phyloP scores from a whole-genome alignment of 2,888 invertebrate genomes.

The Aporophyla lueneburgensis region DNA sequence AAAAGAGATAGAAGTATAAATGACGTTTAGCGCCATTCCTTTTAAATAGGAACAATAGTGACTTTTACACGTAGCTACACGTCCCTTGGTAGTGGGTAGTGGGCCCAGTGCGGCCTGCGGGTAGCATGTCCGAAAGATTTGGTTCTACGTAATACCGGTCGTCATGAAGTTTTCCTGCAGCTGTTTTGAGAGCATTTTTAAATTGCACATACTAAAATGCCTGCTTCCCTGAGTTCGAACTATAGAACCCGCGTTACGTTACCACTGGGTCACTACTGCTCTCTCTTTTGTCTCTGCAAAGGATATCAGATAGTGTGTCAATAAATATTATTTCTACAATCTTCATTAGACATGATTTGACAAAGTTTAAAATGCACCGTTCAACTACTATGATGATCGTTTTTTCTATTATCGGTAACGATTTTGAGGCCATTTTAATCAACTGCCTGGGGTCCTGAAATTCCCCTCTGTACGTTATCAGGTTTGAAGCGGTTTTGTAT shows the following conservation, averaged over 20 bases:
- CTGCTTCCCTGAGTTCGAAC: too few species aligned
- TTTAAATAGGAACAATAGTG: neutral
- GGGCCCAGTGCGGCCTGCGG: neutral
- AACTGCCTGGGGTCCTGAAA: slow-evolving; percentile 14
- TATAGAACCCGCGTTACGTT: too few species aligned
- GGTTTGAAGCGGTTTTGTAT: neutral
- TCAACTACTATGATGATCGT: neutral
- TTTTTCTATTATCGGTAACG: neutral
- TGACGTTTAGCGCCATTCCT: neutral
- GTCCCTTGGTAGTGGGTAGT: neutral
- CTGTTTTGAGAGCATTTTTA: neutral
- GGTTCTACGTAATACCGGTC: neutral
- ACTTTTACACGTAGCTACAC: neutral
- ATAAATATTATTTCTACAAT: neutral
- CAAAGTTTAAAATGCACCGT: slow-evolving; percentile 1
- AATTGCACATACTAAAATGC: too few species aligned
- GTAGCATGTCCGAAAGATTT: neutral
- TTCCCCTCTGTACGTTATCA: neutral
- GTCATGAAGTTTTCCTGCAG: too few species aligned
- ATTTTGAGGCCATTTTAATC: slow-evolving; percentile 29
- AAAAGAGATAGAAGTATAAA: neutral
- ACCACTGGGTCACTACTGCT: neutral
- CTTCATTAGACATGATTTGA: neutral
- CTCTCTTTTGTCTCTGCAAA: neutral
- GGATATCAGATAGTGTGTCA: neutral